Base-by-base conservation (phyloP, 1,140 invertebrate species). In the Lasioglossum baleicum region DNA sequence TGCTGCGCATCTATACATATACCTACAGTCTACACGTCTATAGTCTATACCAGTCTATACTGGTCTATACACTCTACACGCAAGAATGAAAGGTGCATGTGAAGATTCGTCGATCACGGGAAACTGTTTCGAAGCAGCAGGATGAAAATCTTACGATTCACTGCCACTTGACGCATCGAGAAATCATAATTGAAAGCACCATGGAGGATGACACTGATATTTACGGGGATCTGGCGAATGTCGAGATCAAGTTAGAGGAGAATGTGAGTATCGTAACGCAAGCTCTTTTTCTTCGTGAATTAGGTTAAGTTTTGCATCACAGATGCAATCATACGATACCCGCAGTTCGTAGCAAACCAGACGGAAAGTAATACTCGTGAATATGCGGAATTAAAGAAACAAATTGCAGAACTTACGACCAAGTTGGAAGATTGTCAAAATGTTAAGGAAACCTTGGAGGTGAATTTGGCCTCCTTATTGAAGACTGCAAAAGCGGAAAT, bases 401-500 rank as follows among this genome's bases (percentile, higher is more conserved):
- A 89, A 67, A 26, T 87, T 8, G 20, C 40, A 40, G 78, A 79
- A 31, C 81, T 90, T 1, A 75, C 40, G 22, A 48, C 10, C 22
- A 80, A 88, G 66, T 20, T 88, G 5, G 68, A 86, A 22, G 60
- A 75, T 11, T 72, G 90, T 20, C 71, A 89, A 48, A 86, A 84
- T 56, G 35, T 80, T 1, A 91, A 92, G 17, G 66, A 85, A 64
- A 87, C 75, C 17, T 86, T 94, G 35, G 82, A 90, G 66, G 80
- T 42, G 1, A 93, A 94, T 85, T 82, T 94, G 22, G 93, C 92
- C 7, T 93, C 93, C 13, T 80, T 94, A 26, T 86, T 92, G 26
- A 91, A 92, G 84, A 94, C 94, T 31, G 94, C 94, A 0, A 92
- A 89, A 80, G 85, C 88, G 7, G 94, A 94, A 89, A 90, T 94